Base-by-base conservation (phyloP, 2,888 invertebrate genomes). In the Villa cingulata region DNA sequence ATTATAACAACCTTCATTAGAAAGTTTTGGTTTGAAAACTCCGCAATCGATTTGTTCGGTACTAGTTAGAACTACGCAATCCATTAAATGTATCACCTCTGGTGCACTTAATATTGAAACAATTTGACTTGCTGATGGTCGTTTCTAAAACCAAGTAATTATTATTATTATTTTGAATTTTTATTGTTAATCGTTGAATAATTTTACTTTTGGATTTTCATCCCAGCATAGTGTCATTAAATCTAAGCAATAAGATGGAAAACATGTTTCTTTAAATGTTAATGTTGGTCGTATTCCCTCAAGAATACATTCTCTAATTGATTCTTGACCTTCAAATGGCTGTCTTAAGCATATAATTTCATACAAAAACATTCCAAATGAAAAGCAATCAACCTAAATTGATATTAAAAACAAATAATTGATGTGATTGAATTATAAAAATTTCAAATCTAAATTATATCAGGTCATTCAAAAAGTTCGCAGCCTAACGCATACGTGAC, bases 321-420 rank as follows among this genome's bases (percentile, higher is more conserved):
- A 92, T 66, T 95, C 95, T 61, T 94, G 89, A 0, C 91, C 92
- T 60, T 95, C 95, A 62, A 96, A 96, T 0, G 97, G 97, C 62
- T 90, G 88, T 41, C 91, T 82, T 41, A 96, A 73, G 0, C 94
- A 91, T 44, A 97, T 71, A 54, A 97, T 76, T 70, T 98, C 97
- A 68, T 96, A 98, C 56, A 97, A 74, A 62, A 97, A 86, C 96
- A 98, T 97, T 17, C 96, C 97, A 71, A 94, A 97, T 0, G 97
- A 97, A 70, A 97, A 98, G 56, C 95, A 94, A 65, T 98, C 97
- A 49, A 96, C 95, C 83, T 85, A 15, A 10, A 18, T 29, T 39
- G 19, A 27, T 32, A 23, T 42, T 37, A n/a, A 37, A 37, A 20
- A 27, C 14, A 18, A 27, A 27, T 5, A 29, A 27, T 19, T n/a